A percentile compares a stretch with the other conserved stretches of the same genome.
These are phyloP conservation scores for Julus scandinavius DNA, from an alignment of 2,888 invertebrate genomes.

Conservation along the genomic window DNA sequence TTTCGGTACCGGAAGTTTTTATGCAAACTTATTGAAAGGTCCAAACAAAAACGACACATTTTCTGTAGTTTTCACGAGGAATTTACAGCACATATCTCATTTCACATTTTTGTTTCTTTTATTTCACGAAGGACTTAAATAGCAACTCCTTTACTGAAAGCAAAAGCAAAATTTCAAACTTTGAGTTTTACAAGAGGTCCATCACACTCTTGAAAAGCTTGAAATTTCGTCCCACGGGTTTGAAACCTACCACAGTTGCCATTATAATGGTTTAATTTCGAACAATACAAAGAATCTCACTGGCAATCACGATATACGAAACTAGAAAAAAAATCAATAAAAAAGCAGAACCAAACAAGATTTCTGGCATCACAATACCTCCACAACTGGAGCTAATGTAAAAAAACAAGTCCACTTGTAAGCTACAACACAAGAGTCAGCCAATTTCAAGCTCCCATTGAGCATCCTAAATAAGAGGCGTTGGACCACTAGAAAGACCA, in stretches of 20 bases:
- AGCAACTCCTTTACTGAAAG: neutral
- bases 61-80: no score
- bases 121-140: neutral
- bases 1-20: neutral
- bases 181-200: neutral
- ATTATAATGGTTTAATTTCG: neutral
- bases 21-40: neutral
- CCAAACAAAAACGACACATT: neutral
- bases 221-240: neutral
- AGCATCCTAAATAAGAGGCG: neutral
- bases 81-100: no score
- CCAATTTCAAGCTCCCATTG: neutral
- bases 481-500: neutral
- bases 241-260: neutral
- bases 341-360: neutral
- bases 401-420: constrained; percentile 9
- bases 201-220: neutral
- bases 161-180: neutral
- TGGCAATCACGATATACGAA: neutral
- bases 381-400: neutral
- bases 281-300: neutral
- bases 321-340: neutral
- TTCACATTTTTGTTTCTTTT: no score
- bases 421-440: constrained; percentile 4
- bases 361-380: neutral